Percentiles rank a stretch among this genome's conserved stretches.
These are phyloP conservation scores for Fregetta grallaria DNA, from an alignment of 2,113 vertebrate genomes.

Conservation along the genomic window DNA sequence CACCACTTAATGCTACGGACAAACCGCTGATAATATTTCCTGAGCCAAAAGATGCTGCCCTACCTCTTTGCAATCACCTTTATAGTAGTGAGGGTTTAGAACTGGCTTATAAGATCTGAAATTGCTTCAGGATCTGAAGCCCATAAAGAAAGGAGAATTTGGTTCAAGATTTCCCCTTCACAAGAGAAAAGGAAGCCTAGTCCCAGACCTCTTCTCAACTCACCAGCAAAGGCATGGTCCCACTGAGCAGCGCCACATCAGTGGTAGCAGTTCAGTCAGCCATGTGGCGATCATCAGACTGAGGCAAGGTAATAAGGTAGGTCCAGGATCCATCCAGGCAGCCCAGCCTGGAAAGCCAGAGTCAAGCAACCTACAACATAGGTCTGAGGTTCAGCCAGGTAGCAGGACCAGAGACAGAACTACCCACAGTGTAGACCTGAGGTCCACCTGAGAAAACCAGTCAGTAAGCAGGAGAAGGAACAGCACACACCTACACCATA, in stretches of 20 bases:
- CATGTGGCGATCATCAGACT: neutral
- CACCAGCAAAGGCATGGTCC: neutral
- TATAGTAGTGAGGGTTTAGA: neutral
- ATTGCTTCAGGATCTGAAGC: neutral
- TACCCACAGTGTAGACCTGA: fast-evolving
- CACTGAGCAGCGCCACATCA: neutral
- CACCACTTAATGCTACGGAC: neutral
- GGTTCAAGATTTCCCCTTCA: neutral
- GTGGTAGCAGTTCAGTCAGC: neutral
- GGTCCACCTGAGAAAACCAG: neutral
- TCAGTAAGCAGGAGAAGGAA: neutral
- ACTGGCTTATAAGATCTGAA: neutral
- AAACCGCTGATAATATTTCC: neutral
- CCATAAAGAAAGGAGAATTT: neutral
- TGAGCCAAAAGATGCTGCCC: neutral
- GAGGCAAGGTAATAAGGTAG: neutral
- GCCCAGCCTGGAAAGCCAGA: neutral
- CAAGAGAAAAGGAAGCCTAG: neutral
- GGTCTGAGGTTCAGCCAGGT: neutral
- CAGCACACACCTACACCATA: neutral
- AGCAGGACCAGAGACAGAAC: neutral
- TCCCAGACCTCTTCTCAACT: neutral
- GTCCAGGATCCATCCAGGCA: neutral
- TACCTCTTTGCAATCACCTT: neutral
- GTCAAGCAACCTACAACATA: neutral